Base-by-base conservation (phyloP, 2,888 invertebrate species). In the Eupithecia inturbata region DNA sequence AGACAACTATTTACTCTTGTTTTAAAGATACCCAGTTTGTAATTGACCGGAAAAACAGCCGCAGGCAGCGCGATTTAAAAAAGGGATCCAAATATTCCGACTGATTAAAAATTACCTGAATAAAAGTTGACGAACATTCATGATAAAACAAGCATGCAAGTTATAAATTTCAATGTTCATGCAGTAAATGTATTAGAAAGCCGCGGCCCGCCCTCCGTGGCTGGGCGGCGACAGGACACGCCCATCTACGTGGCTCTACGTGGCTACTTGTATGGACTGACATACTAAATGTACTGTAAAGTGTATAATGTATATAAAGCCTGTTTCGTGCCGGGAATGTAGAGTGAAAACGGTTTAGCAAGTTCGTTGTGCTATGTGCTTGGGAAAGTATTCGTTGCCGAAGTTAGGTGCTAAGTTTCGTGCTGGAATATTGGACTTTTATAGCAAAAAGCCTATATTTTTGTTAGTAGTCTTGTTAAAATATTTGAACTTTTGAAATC, bases 151-250 rank as follows among this genome's bases (percentile, higher is more conserved):
- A 66, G 7, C 39, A 66, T 41, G 28, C 60, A 63, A 49, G 57
- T 70, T 19, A 67, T 64, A 78, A 76, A 72, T 83, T 84, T 80
- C 79, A 81, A 83, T 84, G 85, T 84, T 79, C 84, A 82, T 80
- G 77, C 76, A 78, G 80, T 81, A 78, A 77, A 81, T 84, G 22
- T 82, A 84, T 83, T 81, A 82, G 77, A 76, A 76, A 79, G 78
- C 75, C 77, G 78, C 82, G 82, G 83, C 90, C 83, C 89, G 91
- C 92, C 89, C 88, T 86, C 87, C 85, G 86, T 76, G 85, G 85
- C 89, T 90, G 92, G 93, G 93, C 93, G 93, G 89, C 74, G 64
- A 82, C 82, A 82, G 76, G 91, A 88, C 92, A 93, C 93, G 93
- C 93, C 93, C 92, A 91, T 88, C 85, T 84, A 79, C 85, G 76